phyloP scores from a whole-genome alignment of 1,140 invertebrate species.

The Chironomus striatipennis region DNA sequence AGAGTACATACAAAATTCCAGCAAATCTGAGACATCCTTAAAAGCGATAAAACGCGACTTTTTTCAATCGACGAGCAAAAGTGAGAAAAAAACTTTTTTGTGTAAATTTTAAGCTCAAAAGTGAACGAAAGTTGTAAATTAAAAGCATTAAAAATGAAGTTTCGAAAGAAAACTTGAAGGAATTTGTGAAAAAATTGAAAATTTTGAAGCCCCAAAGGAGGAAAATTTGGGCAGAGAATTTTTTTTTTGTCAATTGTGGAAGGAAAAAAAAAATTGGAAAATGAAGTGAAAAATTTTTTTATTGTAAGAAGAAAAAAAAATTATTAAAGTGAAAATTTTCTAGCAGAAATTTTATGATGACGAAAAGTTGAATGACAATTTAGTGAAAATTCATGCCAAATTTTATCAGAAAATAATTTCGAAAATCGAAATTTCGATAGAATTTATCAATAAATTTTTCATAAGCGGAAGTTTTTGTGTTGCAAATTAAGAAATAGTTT shows the following conservation, averaged over 20 bases:
- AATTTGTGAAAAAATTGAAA: background rate
- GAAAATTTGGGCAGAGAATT: background rate
- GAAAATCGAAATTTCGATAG: too few species aligned
- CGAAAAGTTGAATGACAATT: too few species aligned
- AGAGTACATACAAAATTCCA: background rate
- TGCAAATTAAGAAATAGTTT: too few species aligned
- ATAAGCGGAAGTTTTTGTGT: too few species aligned
- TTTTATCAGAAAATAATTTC: too few species aligned
- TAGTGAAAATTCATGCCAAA: too few species aligned
- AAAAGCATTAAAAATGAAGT: background rate
- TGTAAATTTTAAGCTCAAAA: background rate
- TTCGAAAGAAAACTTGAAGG: background rate
- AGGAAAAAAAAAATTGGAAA: background rate
- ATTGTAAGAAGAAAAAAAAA: background rate
- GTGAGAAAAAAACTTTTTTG: background rate
- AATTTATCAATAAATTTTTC: too few species aligned
- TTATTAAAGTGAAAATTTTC: background rate
- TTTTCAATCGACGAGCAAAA: background rate
- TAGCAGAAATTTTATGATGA: too few species aligned
- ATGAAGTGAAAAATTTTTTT: background rate
- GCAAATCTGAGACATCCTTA: slow-evolving; percentile 7
- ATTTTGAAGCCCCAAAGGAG: background rate
- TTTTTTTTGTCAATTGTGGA: background rate
- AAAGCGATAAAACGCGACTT: slow-evolving; percentile 5
- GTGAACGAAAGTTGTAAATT: background rate